Conservation (phyloP, 2,888 invertebrate genomes). For the Drosophila nigritarsus region DNA sequence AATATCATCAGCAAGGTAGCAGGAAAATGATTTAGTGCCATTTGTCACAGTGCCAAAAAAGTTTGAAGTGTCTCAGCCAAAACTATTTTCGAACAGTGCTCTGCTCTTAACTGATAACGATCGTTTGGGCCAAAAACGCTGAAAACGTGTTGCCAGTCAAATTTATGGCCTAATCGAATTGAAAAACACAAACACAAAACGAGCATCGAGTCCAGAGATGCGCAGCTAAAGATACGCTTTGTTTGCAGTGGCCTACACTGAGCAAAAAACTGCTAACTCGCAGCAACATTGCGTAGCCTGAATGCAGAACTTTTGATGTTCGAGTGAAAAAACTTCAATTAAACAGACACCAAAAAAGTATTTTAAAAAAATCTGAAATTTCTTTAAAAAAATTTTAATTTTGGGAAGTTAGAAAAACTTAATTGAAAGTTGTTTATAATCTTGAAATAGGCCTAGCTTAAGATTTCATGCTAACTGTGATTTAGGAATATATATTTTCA, state of each 20-base stretch:
- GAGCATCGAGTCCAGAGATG: constrained; percentile 42
- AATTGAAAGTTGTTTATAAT: neutral
- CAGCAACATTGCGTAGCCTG: no score
- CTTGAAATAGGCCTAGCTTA: neutral
- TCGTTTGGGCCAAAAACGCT: constrained; percentile 51
- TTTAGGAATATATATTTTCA: neutral
- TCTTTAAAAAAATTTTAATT: neutral
- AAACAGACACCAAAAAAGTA: neutral
- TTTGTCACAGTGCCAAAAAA: constrained; percentile 38
- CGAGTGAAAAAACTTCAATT: neutral
- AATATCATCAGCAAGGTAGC: constrained; percentile 43
- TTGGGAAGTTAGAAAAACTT: neutral
- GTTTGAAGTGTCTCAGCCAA: neutral
- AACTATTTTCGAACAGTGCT: neutral
- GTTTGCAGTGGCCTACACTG: constrained; percentile 14
- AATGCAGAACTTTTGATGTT: neutral
- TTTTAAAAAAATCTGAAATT: neutral
- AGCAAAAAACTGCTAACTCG: neutral
- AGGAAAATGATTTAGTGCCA: constrained; percentile 1
- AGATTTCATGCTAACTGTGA: neutral
- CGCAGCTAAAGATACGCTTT: constrained; percentile 38
- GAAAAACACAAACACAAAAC: constrained; percentile 9
- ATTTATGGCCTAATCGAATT: constrained; percentile 69
- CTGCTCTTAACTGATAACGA: constrained; percentile 50
- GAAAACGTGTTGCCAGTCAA: constrained; percentile 70